Percentiles rank a stretch among this genome's conserved stretches.
These are phyloP conservation scores for Machimus rusticus DNA, from an alignment of 2,888 invertebrate genomes.

Conservation along the genomic window DNA sequence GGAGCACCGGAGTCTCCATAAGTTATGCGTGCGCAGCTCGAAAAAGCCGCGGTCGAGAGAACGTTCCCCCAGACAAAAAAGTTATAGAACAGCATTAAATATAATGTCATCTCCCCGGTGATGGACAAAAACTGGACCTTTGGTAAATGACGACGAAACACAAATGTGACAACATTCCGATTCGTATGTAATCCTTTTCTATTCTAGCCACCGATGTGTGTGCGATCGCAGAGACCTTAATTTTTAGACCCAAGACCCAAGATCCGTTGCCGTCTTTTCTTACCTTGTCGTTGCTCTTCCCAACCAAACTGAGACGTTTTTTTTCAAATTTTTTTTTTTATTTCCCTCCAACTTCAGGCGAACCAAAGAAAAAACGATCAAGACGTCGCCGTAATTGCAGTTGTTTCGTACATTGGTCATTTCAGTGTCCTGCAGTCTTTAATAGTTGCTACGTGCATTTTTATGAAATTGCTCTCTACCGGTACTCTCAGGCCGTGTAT, in stretches of 20 bases:
- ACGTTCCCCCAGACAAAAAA: slow-evolving; percentile 49
- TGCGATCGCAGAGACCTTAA: slow-evolving; percentile 1
- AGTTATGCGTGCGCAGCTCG: slow-evolving; percentile 40
- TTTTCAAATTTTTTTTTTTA: too few species aligned
- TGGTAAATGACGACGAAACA: slow-evolving; percentile 51
- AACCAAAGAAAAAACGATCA: not conserved
- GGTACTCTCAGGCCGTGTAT: not conserved
- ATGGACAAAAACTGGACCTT: slow-evolving; percentile 52
- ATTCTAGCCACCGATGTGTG: not conserved
- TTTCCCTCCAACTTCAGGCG: slow-evolving; percentile 20
- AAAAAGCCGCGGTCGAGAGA: slow-evolving; percentile 32
- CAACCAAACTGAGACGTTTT: slow-evolving; percentile 13
- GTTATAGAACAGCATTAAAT: slow-evolving; percentile 51
- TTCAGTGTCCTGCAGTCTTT: slow-evolving; percentile 36
- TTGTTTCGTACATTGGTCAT: slow-evolving; percentile 41
- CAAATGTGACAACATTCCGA: slow-evolving; percentile 52
- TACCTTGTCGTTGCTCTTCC: slow-evolving; percentile 14
- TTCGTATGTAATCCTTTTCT: slow-evolving; percentile 45
- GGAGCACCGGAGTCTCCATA: slow-evolving; percentile 23
- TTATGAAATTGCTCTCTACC: slow-evolving; percentile 36
- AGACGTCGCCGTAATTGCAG: slow-evolving; percentile 39
- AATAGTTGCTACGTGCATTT: slow-evolving; percentile 41
- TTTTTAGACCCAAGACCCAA: slow-evolving; percentile 32
- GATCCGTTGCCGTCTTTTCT: slow-evolving; percentile 28
- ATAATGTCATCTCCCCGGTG: slow-evolving; percentile 50